These are phyloP conservation scores for Oxygymnocypris stewartii DNA, from an alignment of 2,113 vertebrate species.

Conservation along the genomic window DNA sequence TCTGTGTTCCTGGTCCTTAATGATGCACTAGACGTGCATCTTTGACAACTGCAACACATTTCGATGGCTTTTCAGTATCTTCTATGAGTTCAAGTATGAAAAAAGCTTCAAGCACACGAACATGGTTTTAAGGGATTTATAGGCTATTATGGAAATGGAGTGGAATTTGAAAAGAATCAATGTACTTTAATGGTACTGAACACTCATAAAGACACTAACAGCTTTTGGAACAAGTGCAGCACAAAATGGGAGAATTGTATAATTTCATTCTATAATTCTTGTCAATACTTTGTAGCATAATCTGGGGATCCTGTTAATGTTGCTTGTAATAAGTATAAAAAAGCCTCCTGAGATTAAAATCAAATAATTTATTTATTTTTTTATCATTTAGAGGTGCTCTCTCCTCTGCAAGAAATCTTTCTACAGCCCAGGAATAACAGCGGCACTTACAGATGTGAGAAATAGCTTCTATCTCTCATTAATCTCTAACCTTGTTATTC, in stretches of 20 bases:
- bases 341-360: conserved; percentile 39
- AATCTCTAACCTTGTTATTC: conserved; percentile 57
- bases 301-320: not conserved
- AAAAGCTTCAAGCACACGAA: not conserved
- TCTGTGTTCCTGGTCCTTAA: not conserved
- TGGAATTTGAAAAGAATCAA: not conserved
- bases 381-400: conserved; percentile 24
- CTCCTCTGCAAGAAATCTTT: conserved; percentile 30
- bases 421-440: conserved; percentile 59
- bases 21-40: not conserved
- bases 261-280: conserved; percentile 1
- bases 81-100: not conserved
- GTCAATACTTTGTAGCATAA: not conserved
- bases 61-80: not conserved
- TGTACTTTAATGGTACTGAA: conserved; percentile 1
- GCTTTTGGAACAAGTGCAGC: not conserved
- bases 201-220: conserved; percentile 12
- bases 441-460: conserved; percentile 59
- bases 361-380: too few relatives aligned
- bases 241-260: not conserved
- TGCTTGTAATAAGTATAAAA: conserved; percentile 11
- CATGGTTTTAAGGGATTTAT: not conserved
- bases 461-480: conserved; percentile 46
- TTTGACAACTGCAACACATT: not conserved
- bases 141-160: not conserved